Percentiles rank a stretch among this genome's conserved stretches.
Conservation (phyloP, 2,113 vertebrate species). For the Uria lomvia region DNA sequence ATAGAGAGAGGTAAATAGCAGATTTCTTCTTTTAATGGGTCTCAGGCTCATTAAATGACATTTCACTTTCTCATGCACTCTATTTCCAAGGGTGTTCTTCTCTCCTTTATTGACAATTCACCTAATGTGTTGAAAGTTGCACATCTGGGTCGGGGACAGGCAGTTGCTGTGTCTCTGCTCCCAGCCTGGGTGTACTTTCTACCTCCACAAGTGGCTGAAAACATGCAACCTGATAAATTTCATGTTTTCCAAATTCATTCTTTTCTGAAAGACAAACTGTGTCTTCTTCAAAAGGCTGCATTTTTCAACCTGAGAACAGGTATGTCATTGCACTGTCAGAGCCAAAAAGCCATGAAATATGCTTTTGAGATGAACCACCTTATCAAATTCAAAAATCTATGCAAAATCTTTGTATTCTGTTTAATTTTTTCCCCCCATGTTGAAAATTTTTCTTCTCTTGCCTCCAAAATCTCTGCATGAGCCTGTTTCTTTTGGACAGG, state of each 20-base stretch:
- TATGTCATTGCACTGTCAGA: background rate
- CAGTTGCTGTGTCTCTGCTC: background rate
- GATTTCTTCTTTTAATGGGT: conserved; percentile 30
- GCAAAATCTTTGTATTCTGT: background rate
- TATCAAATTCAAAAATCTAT: background rate
- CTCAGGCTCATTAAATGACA: conserved; percentile 20
- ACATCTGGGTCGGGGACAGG: background rate
- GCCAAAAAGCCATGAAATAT: background rate
- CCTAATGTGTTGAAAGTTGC: background rate
- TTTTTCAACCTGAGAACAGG: background rate
- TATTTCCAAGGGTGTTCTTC: background rate
- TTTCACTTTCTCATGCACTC: background rate
- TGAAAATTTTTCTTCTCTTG: background rate
- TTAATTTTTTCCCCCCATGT: fast-evolving
- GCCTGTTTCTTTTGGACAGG: background rate
- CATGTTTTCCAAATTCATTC: background rate
- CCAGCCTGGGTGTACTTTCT: background rate
- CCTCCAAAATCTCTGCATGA: background rate
- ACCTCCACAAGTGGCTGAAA: background rate
- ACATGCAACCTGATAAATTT: background rate
- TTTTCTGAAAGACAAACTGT: background rate
- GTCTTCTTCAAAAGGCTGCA: background rate
- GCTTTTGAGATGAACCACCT: background rate
- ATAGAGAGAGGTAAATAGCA: conserved; percentile 31
- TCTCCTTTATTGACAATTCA: background rate